phyloP scores from a whole-genome alignment of 2,888 invertebrate genomes.

The Mamestra brassicae region DNA sequence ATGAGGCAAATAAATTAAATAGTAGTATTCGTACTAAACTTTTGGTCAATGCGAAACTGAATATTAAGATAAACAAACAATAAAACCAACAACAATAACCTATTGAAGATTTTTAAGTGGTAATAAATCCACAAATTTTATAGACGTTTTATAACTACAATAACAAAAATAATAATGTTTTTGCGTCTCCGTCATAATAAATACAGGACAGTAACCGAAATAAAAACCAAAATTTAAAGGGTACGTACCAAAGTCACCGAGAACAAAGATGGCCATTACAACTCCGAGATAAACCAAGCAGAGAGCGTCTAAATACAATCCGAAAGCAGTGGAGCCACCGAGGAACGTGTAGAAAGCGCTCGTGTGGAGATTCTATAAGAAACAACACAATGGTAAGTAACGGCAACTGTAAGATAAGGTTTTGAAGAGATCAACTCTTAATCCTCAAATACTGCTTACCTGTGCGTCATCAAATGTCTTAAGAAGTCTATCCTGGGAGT shows the following conservation, averaged over 20 bases:
- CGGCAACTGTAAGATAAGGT: background rate
- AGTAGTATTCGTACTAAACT: background rate
- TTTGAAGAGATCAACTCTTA: background rate
- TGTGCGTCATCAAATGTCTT: constrained; percentile 91
- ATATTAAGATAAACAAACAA: constrained; percentile 1
- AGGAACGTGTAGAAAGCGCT: constrained; percentile 93
- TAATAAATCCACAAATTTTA: background rate
- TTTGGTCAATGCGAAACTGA: background rate
- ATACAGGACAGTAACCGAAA: background rate
- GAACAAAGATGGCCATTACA: constrained; percentile 92
- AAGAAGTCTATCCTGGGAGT: constrained; percentile 91
- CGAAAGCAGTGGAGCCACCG: constrained; percentile 93
- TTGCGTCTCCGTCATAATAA: background rate
- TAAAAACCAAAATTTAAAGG: background rate
- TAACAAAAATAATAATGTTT: background rate
- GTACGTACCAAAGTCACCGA: constrained; percentile 90
- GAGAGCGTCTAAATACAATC: constrained; percentile 93
- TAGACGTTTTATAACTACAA: background rate
- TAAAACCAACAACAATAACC: background rate
- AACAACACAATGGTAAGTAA: background rate
- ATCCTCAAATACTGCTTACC: constrained; percentile 72
- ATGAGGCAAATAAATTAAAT: too few relatives aligned
- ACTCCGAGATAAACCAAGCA: constrained; percentile 92
- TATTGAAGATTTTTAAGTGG: background rate
- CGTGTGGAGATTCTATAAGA: constrained; percentile 92